These are phyloP conservation scores for Ichneumoninae sp. DNA, from an alignment of 2,888 invertebrate species.

Conservation along the genomic window DNA sequence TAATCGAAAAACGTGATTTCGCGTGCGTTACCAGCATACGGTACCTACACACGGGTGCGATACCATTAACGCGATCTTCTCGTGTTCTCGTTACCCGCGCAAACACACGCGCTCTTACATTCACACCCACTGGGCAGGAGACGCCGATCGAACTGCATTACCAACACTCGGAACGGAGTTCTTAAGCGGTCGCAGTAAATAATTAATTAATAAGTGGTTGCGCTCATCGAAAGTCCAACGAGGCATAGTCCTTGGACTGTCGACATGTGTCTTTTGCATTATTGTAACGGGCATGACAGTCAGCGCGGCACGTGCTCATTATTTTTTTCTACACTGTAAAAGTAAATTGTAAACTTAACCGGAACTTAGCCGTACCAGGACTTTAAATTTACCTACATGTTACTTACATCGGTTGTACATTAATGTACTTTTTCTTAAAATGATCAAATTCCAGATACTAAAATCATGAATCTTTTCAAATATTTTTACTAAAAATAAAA, in stretches of 20 bases:
- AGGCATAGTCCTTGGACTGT: slow-evolving; percentile 54
- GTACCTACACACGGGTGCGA: neutral
- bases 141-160: slow-evolving; percentile 19
- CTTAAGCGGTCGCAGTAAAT: slow-evolving; percentile 8
- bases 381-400: no score
- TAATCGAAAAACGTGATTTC: slow-evolving; percentile 71
- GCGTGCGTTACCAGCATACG: neutral
- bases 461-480: no score
- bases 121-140: neutral
- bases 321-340: slow-evolving; percentile 10
- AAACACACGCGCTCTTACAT: neutral
- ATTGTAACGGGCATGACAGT: slow-evolving; percentile 1
- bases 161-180: slow-evolving; percentile 1
- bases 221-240: slow-evolving; percentile 49
- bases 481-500: no score
- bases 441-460: no score
- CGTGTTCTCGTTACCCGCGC: slow-evolving; percentile 12
- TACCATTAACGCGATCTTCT: slow-evolving; percentile 24
- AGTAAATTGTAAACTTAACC: no score
- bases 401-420: no score
- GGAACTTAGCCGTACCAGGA: no score
- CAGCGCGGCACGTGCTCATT: neutral
- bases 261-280: slow-evolving; percentile 21
- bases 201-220: slow-evolving; percentile 40
- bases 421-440: no score